These are phyloP conservation scores for Netelia virgata DNA, from an alignment of 2,888 invertebrate genomes.

Conservation along the genomic window DNA sequence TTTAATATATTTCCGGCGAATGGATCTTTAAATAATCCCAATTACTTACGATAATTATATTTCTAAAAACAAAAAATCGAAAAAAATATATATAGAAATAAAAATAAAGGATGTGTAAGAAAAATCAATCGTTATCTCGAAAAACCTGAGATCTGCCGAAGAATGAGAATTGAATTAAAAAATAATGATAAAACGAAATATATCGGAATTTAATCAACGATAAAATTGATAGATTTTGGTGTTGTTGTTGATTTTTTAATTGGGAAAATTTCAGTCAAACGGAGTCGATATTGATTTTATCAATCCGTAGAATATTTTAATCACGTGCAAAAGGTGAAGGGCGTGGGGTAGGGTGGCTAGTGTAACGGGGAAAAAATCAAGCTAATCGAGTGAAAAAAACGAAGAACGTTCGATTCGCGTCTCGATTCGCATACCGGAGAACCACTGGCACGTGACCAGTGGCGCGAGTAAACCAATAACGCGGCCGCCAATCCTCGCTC, in stretches of 20 bases:
- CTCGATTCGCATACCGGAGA: conserved; percentile 73
- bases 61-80: neutral
- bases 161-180: neutral
- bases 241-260: neutral
- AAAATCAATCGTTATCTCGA: neutral
- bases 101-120: neutral
- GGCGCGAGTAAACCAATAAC: conserved; percentile 85
- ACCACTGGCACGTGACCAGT: conserved; percentile 82
- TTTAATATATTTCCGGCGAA: conserved; percentile 41
- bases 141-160: neutral
- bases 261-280: neutral
- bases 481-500: conserved; percentile 79
- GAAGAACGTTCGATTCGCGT: neutral
- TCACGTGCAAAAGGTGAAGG: neutral
- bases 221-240: no score
- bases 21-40: neutral
- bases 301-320: no score
- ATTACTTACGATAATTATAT: neutral
- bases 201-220: no score
- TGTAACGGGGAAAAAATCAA: conserved; percentile 58
- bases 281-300: neutral
- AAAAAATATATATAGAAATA: no score
- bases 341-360: neutral
- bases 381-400: neutral
- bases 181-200: no score